phyloP scores from a whole-genome alignment of 2,888 invertebrate genomes.

The Plagodis pulveraria region DNA sequence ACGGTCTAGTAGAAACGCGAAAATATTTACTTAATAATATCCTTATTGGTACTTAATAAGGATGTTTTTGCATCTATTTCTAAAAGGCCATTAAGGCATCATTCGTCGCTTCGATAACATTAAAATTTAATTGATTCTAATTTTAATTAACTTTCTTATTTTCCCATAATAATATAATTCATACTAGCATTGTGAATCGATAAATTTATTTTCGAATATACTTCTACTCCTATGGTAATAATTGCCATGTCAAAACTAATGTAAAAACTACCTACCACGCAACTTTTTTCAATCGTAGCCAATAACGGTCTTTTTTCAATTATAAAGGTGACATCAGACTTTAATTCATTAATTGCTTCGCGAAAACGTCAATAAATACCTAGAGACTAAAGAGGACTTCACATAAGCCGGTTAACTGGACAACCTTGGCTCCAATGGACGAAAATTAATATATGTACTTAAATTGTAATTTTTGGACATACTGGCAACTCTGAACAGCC shows the following conservation, averaged over 20 bases:
- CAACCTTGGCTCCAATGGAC: conserved; percentile 30
- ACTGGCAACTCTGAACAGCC: not conserved
- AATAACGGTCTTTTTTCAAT: conserved; percentile 10
- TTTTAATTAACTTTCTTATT: not conserved
- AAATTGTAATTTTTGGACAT: conserved; percentile 15
- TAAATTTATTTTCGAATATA: too few relatives aligned
- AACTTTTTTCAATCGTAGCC: conserved; percentile 1
- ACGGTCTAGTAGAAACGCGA: not conserved
- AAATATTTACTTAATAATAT: not conserved
- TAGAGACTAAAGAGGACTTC: conserved; percentile 32
- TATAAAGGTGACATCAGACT: conserved; percentile 28
- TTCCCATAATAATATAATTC: too few relatives aligned
- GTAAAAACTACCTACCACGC: not conserved
- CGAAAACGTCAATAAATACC: conserved; percentile 34
- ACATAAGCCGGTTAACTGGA: conserved; percentile 35
- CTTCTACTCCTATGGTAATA: not conserved
- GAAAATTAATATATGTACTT: conserved; percentile 32
- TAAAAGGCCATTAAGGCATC: not conserved
- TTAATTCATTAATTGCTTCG: conserved; percentile 36
- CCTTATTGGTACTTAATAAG: too few relatives aligned
- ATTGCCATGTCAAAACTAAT: conserved; percentile 6
- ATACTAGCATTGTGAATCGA: too few relatives aligned
- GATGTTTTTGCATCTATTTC: too few relatives aligned
- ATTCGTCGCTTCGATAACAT: not conserved
- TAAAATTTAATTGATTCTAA: not conserved